Base-by-base conservation (phyloP, 2,113 vertebrate species). In the Fulmarus glacialis region DNA sequence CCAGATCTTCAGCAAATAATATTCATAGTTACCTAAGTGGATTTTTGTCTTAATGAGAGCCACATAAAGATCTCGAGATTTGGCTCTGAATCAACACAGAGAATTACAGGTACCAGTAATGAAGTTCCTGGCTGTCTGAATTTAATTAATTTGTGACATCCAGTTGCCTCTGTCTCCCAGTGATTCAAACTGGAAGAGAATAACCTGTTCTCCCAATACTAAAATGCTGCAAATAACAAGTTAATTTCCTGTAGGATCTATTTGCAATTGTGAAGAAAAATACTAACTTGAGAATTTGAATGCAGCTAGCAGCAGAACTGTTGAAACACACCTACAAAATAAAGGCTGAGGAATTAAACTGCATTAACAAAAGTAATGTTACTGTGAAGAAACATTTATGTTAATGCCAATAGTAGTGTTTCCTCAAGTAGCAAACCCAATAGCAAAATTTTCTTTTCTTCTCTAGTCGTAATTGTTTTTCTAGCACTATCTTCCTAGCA, bases 71-170 rank as follows among this genome's bases (percentile, higher is more conserved):
- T 74, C 73, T 91, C 4, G 2, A 72, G 40, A 87, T 93, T 12
- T 90, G 79, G 32, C 55, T 90, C n/a, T 43, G 26, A 74, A 81
- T 87, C 63, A 90, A 52, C 52, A 48, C 29, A 71, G 38, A 81
- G 84, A 94, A 85, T 82, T 95, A 84, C n/a, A 81, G 47, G 40
- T 87, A 68, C 40, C 12, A 43, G 15, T 90, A 92, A 95, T 90
- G 64, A 93, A 87, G 59, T 79, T 89, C 59, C 83, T 87, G 77
- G 34, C 34, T 93, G 23, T 36, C 52, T 66, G 34, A 81, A 8
- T 88, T 88, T 85, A 82, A 91, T 93, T 87, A 79, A 73, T 83
- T 77, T 89, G 45, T 86, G 74, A 70, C 67, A 92, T 74, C 18
- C 48, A 47, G 9, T 81, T 86, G 34, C 7, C 26, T 92, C 45